Conservation (phyloP, 2,888 invertebrate genomes). For the Chrysolina oricalcia region DNA sequence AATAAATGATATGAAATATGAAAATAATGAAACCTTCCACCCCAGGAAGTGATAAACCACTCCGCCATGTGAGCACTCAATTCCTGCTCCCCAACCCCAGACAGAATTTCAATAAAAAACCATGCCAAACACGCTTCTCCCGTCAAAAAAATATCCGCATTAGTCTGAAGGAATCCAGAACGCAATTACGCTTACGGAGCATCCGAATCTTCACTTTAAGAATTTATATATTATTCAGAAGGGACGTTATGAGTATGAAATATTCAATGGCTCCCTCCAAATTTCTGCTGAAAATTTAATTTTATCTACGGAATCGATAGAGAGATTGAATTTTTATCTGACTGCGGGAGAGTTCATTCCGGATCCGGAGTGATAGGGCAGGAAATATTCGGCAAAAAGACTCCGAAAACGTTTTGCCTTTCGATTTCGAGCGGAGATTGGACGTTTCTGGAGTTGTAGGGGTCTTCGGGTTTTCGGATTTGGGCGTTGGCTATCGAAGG, state of each 20-base stretch:
- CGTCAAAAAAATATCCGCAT: constrained; percentile 12
- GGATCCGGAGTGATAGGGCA: constrained; percentile 3
- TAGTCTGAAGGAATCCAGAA: too few species aligned
- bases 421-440: neutral
- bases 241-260: constrained; percentile 34
- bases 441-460: too few species aligned
- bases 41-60: too few species aligned
- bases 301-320: constrained; percentile 32
- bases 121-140: neutral
- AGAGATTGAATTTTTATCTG: constrained; percentile 39
- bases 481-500: too few species aligned
- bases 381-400: constrained; percentile 7
- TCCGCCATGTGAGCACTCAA: neutral
- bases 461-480: too few species aligned
- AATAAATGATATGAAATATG: too few species aligned
- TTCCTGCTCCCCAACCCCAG: neutral
- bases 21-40: too few species aligned
- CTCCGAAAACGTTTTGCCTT: neutral
- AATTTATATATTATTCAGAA: constrained; percentile 12
- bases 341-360: neutral
- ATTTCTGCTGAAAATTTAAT: constrained; percentile 39
- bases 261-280: constrained; percentile 36
- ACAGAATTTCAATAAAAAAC: neutral
- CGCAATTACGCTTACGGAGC: constrained; percentile 13
- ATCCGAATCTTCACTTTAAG: constrained; percentile 22